Percentiles rank a stretch among this genome's conserved stretches.
These are phyloP conservation scores for Globodera ellingtonae DNA, from an alignment of 1,140 invertebrate species.

Conservation along the genomic window DNA sequence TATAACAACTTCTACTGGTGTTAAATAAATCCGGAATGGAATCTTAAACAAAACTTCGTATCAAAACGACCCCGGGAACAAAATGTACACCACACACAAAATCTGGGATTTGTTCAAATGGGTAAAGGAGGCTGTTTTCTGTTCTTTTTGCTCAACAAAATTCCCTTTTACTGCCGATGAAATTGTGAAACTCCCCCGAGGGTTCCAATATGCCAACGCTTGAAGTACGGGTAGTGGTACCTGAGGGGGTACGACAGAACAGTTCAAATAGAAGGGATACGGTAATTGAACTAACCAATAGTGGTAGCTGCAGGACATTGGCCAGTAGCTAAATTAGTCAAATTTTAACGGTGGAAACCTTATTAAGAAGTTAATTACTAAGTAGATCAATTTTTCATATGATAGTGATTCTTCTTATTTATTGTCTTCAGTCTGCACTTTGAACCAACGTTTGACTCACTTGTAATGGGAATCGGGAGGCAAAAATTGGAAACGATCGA, in stretches of 20 bases:
- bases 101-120: too few relatives aligned
- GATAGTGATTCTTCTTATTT: background rate
- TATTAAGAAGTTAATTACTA: too few relatives aligned
- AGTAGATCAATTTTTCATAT: background rate
- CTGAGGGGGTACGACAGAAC: background rate
- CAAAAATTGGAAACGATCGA: slow-evolving; percentile 24
- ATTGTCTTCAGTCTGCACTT: background rate
- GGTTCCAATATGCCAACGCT: slow-evolving; percentile 17
- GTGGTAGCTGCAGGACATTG: slow-evolving; percentile 14
- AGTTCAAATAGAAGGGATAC: background rate
- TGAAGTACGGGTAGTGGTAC: slow-evolving; percentile 29
- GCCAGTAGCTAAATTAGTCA: slow-evolving; percentile 13
- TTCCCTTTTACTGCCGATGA: background rate
- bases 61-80: too few relatives aligned
- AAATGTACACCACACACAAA: too few relatives aligned
- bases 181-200: background rate
- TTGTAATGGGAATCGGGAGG: slow-evolving; percentile 23
- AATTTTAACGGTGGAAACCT: background rate
- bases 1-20: too few relatives aligned
- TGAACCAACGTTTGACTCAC: background rate
- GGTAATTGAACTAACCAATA: slow-evolving; percentile 14
- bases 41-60: too few relatives aligned
- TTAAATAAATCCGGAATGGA: too few relatives aligned
- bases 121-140: background rate
- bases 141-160: background rate